Percentiles rank a stretch among this genome's conserved stretches.
Evolutionary conservation across 23 tunicate species (phyloP).

Genomic region (Ascidia mentula): DNA sequence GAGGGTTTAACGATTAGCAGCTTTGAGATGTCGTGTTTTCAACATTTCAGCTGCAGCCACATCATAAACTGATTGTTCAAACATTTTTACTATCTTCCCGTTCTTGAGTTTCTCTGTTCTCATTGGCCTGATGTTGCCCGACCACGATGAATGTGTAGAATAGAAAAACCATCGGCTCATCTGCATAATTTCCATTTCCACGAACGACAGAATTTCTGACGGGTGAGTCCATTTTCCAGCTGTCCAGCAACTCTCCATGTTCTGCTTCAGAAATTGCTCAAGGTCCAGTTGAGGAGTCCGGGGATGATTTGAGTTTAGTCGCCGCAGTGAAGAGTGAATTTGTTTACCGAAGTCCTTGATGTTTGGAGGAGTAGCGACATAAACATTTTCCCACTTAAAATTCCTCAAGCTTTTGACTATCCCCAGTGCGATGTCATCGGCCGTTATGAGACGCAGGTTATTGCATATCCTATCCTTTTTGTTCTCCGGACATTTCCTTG

Average conservation of each 20-base stretch:
- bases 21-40: not conserved
- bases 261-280: not conserved
- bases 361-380: slow-evolving; percentile 37
- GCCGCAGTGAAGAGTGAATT: not conserved
- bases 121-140: slow-evolving; percentile 24
- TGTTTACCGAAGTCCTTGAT: slow-evolving; percentile 22
- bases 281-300: not conserved
- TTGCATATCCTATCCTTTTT: not conserved
- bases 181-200: slow-evolving; percentile 45
- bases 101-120: not conserved
- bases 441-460: not conserved
- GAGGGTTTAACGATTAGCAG: too few species aligned
- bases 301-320: not conserved
- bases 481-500: not conserved
- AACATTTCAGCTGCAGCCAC: not conserved
- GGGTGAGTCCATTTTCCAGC: slow-evolving; percentile 13
- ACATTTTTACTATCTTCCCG: not conserved
- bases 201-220: slow-evolving; percentile 27
- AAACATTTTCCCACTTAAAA: not conserved
- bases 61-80: slow-evolving; percentile 11
- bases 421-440: slow-evolving; percentile 5
- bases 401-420: not conserved
- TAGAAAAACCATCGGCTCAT: slow-evolving; percentile 28
- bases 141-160: slow-evolving; percentile 41
- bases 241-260: slow-evolving; percentile 28